These are phyloP conservation scores for Microctonus brassicae DNA, from an alignment of 2,888 invertebrate species.

Conservation along the genomic window DNA sequence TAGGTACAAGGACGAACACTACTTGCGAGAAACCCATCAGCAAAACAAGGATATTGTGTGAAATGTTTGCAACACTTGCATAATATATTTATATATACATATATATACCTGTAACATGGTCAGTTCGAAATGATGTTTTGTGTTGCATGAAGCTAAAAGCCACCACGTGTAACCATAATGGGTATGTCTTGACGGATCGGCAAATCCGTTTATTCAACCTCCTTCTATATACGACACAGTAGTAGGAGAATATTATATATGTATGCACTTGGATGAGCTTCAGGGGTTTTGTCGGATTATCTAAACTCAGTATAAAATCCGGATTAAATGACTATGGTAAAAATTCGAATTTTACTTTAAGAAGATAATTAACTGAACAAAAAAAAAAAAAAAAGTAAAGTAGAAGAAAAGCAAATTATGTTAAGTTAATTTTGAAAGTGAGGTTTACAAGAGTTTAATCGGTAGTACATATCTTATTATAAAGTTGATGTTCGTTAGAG, in stretches of 20 bases:
- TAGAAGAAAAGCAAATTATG: background rate
- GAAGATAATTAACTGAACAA: background rate
- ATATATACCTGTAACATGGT: background rate
- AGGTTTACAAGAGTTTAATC: constrained; percentile 7
- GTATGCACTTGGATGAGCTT: background rate
- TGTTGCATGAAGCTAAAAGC: constrained; percentile 54
- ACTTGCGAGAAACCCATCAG: background rate
- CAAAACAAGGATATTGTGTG: constrained; percentile 1
- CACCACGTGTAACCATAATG: constrained; percentile 61
- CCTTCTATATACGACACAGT: background rate
- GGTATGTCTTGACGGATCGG: constrained; percentile 50
- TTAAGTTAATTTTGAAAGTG: background rate
- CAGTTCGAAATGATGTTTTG: background rate
- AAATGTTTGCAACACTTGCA: background rate
- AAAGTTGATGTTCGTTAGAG: constrained; percentile 15
- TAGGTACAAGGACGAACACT: background rate
- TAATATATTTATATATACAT: too few relatives aligned
- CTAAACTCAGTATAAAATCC: background rate
- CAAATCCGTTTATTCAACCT: constrained; percentile 33
- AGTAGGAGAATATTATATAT: background rate
- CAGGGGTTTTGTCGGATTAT: constrained; percentile 4
- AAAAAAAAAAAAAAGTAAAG: background rate
- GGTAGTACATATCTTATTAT: constrained; percentile 4
- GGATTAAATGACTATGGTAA: background rate
- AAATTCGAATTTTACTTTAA: background rate